Conservation (phyloP, 2,113 vertebrate species). For the Elaphurus davidianus region DNA sequence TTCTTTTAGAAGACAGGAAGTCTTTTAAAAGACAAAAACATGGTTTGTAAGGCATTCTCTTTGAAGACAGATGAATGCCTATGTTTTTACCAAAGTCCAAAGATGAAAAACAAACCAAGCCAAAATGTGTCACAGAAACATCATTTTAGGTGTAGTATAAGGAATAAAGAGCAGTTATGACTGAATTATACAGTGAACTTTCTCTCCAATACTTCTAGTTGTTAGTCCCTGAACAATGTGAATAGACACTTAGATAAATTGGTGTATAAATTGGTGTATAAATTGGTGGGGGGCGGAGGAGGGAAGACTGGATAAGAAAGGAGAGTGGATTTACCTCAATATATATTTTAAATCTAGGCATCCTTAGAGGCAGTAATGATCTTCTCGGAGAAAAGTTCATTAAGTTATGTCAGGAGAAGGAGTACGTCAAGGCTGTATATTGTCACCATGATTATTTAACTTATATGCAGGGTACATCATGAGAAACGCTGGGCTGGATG, state of each 20-base stretch:
- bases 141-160: not conserved
- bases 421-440: not conserved
- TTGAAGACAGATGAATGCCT: not conserved
- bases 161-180: not conserved
- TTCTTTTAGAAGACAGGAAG: not conserved
- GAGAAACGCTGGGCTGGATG: too few species aligned
- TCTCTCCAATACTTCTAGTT: not conserved
- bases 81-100: not conserved
- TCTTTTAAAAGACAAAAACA: not conserved
- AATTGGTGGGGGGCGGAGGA: accelerated
- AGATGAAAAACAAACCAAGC: not conserved
- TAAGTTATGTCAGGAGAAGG: not conserved
- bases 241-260: too few species aligned
- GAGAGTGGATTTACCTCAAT: not conserved
- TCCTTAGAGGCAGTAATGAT: not conserved
- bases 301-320: not conserved
- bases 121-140: not conserved
- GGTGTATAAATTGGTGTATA: too few species aligned
- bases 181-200: not conserved
- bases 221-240: not conserved
- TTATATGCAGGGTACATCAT: too few species aligned
- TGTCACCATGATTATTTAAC: too few species aligned
- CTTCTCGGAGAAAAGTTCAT: not conserved
- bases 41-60: not conserved
- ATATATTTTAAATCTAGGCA: not conserved